Base-by-base conservation (phyloP, 2,888 invertebrate genomes). In the Oligia latruncula region DNA sequence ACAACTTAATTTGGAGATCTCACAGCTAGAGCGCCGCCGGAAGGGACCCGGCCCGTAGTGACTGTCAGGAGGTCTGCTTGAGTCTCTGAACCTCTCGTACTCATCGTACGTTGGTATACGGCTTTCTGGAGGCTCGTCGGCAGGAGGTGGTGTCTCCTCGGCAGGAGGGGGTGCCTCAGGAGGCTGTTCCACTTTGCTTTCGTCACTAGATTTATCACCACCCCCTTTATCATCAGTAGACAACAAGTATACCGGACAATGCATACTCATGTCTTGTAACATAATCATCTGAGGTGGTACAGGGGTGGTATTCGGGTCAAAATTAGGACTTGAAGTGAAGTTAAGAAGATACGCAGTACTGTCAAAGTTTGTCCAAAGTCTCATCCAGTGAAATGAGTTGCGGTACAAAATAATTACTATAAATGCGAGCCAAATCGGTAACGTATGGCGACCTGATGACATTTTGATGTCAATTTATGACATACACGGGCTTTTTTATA, bases 51-150 rank as follows among this genome's bases (percentile, higher is more conserved):
- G 84, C 0, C 88, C 89, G 43, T 93, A 92, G 74, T 94, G 93
- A 35, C 92, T 93, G 11, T 94, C 94, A 23, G 93, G 92, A 4
- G 93, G 94, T 85, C 94, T 89, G 66, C 88, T 93, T 0, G 89
- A 89, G 72, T 94, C 90, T 70, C 87, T 91, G 64, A 90, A 93
- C 49, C 93, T 86, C 2, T 88, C 92, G 66, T 87, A 93, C 74
- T 93, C 91, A 82, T 94, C 90, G 60, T 93, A 94, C 0, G 93
- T 93, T 11, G 92, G 92, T 58, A 94, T 93, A 9, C 93, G 85
- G 43, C 85, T 88, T 49, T 35, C 40, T 29, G 77, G 81, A 2
- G 79, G 68, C 65, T 67, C 62, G 3, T 46, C 81, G 4, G 52
- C 49, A 49, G 73, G 65, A 52, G 71, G 68, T 17, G 74, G 58